These are phyloP conservation scores for Trichacis sp. DNA, from an alignment of 2,888 invertebrate species.

Conservation along the genomic window DNA sequence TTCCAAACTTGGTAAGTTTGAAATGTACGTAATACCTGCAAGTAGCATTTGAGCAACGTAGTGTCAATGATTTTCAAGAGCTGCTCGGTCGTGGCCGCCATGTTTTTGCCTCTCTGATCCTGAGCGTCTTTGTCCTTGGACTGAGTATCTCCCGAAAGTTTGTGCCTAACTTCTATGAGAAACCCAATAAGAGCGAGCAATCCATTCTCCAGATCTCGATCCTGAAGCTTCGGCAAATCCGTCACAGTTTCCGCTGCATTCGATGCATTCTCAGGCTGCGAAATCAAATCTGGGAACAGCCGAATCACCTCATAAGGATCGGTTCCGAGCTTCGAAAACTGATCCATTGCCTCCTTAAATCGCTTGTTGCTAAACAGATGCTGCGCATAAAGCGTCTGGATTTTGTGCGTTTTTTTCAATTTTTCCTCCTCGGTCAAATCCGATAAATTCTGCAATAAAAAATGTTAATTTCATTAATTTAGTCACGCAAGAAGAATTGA, in stretches of 20 bases:
- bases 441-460: constrained; percentile 78
- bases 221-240: constrained; percentile 76
- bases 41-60: constrained; percentile 94
- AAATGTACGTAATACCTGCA: too few relatives aligned
- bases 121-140: constrained; percentile 59
- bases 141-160: constrained; percentile 69
- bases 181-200: constrained; percentile 90
- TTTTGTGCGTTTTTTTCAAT: constrained; percentile 83
- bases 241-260: constrained; percentile 67
- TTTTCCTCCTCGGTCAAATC: constrained; percentile 86
- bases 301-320: constrained; percentile 97
- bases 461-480: too few relatives aligned
- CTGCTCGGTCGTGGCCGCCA: constrained; percentile 72
- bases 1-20: too few relatives aligned
- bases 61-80: constrained; percentile 95
- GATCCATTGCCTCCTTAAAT: constrained; percentile 90
- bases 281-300: constrained; percentile 90
- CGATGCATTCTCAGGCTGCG: constrained; percentile 70
- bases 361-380: constrained; percentile 91
- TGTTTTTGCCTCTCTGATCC: constrained; percentile 65
- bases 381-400: constrained; percentile 90
- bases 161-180: constrained; percentile 81
- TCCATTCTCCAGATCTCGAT: constrained; percentile 88
- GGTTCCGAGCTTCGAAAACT: constrained; percentile 89
- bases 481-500: too few relatives aligned